Percentiles rank a stretch among this genome's conserved stretches.
These are phyloP conservation scores for Brachyptera risi DNA, from an alignment of 2,888 invertebrate species.

Conservation along the genomic window DNA sequence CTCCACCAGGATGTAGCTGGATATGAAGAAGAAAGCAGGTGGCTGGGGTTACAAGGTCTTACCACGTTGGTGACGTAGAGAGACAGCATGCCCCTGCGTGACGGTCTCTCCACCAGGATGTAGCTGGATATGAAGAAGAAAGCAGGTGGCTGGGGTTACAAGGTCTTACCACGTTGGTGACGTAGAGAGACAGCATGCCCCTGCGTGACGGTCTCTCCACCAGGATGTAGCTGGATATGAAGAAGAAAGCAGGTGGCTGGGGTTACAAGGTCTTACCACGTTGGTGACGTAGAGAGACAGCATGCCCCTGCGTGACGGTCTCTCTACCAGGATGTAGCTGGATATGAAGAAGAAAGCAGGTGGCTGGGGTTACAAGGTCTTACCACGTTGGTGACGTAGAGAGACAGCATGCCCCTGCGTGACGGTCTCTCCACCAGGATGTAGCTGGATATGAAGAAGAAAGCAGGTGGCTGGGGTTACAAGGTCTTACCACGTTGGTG, in stretches of 20 bases:
- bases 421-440: conserved; percentile 73
- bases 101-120: conserved; percentile 71
- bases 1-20: conserved; percentile 71
- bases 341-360: too few species aligned
- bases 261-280: too few species aligned
- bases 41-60: too few species aligned
- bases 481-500: conserved; percentile 71
- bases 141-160: too few species aligned
- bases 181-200: conserved; percentile 69
- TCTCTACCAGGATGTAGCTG: conserved; percentile 70
- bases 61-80: conserved; percentile 79
- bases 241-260: too few species aligned
- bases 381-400: conserved; percentile 79
- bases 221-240: conserved; percentile 67
- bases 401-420: conserved; percentile 65
- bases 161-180: conserved; percentile 74
- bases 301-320: conserved; percentile 66
- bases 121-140: conserved; percentile 66
- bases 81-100: conserved; percentile 66
- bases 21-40: too few species aligned
- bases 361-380: too few species aligned
- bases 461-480: too few species aligned
- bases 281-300: conserved; percentile 78
- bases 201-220: conserved; percentile 73
- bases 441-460: conserved; percentile 64